A percentile compares a stretch with the other conserved stretches of the same genome.
Conservation (phyloP, 92 coral and sea anemone genomes). For the Pocillopora meandrina region DNA sequence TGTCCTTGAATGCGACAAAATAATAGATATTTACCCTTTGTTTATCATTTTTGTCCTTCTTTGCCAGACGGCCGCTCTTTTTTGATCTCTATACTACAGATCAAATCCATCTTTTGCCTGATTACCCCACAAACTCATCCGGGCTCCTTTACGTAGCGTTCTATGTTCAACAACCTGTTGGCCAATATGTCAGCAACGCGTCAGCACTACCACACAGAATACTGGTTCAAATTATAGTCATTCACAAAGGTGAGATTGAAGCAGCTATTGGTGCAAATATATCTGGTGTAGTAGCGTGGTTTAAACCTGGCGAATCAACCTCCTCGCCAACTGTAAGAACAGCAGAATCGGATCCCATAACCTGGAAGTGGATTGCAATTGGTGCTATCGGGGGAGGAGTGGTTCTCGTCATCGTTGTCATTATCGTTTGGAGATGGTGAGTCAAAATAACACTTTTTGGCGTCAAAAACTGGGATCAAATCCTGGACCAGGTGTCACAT, state of each 20-base stretch:
- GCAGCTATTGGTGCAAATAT: slow-evolving; percentile 12
- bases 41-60: not conserved
- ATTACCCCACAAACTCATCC: slow-evolving; percentile 28
- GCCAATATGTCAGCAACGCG: not conserved
- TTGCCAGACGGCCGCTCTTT: not conserved
- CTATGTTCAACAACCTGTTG: slow-evolving; percentile 32
- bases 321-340: not conserved
- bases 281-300: not conserved
- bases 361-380: slow-evolving; percentile 25
- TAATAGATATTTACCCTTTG: too few species aligned
- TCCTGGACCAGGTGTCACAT: too few species aligned
- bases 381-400: not conserved
- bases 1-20: too few species aligned
- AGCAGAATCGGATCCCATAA: not conserved
- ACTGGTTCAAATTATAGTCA: not conserved
- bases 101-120: slow-evolving; percentile 38
- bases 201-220: not conserved
- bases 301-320: not conserved
- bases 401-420: not conserved
- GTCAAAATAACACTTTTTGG: not conserved
- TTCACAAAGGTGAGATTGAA: not conserved
- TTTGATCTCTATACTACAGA: slow-evolving; percentile 31
- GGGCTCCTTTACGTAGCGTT: not conserved
- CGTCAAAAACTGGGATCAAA: too few species aligned
- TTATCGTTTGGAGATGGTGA: not conserved